Percentiles rank a stretch among this genome's conserved stretches.
These are phyloP conservation scores for Pseudonaja textilis DNA, from an alignment of 2,113 vertebrate species.

Conservation along the genomic window DNA sequence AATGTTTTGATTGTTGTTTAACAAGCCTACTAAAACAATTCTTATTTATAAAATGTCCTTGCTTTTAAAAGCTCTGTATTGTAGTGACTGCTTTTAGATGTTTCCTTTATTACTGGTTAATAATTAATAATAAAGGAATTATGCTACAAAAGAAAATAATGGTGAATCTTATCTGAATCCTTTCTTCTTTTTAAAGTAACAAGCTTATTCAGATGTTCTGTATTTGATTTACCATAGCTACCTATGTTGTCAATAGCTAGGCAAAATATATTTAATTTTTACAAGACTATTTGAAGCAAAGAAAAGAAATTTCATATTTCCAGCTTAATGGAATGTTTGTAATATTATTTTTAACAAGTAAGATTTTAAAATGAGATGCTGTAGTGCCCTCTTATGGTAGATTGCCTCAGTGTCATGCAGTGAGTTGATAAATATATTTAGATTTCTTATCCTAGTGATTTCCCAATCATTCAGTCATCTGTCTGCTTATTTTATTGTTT, in stretches of 20 bases:
- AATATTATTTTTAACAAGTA: background rate
- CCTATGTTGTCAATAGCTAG: no score
- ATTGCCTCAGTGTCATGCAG: conserved; percentile 1
- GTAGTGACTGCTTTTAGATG: background rate
- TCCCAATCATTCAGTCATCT: background rate
- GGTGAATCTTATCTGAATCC: background rate
- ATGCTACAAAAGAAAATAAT: background rate
- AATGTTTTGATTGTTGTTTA: background rate
- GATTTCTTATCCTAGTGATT: background rate
- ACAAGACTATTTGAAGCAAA: no score
- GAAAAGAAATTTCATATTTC: background rate
- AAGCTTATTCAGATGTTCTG: background rate
- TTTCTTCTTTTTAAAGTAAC: background rate
- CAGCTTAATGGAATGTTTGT: background rate
- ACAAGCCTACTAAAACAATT: background rate
- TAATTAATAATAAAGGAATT: background rate
- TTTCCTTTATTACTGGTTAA: background rate
- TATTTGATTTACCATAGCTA: background rate
- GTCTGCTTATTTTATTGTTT: background rate
- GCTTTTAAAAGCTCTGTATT: background rate
- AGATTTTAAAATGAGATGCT: background rate
- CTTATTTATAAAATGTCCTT: background rate
- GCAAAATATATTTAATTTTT: no score
- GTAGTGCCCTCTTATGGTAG: background rate
- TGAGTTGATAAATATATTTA: background rate